Evolutionary conservation across 2,797 vertebrate species (phyloP), one percentile per base, ranked within the genome.

Genomic region (Sus cebifrons): DNA sequence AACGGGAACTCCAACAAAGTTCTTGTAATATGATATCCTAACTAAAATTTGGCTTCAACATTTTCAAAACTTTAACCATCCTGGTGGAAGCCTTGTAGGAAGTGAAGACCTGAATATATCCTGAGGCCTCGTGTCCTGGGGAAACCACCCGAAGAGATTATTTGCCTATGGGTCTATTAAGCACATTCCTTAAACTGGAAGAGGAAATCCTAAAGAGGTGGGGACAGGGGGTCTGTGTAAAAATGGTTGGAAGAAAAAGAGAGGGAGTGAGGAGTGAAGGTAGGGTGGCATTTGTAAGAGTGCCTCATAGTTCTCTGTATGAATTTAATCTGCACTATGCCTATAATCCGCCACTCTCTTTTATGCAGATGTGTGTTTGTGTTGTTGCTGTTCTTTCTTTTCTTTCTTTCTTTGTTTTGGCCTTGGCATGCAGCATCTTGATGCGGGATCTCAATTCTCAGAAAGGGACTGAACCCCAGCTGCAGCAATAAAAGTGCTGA

Each of bases 1-100:
- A 36, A 36, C 36, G 36, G 36, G 36, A 36, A 36, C 36, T 36
- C 36, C 36, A 36, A 40, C 0, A 60, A 67, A 60, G 20, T 65
- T 54, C 17, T 21, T 86, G 29, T 71, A 52, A 71, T 2, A 13
- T 60, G 12, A 6, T 71, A 21, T 6, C 6, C 14, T n/a, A 49
- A 20, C 36, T 64, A 85, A 79, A 86, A 86, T 77, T 32, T 58
- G 32, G 11, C 64, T 64, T 16, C 27, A 82, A 16, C 77, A 77
- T 83, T 89, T 94, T 82, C 78, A 58, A 82, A 77, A 73, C 56
- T 29, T 93, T 67, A 82, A 32, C 65, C 64, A 60, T 15, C 14
- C 18, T 86, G 60, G 15, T 70, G 27, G 79, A 75, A 75, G 92
- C 13, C 1, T 65, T 44, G n/a, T 1, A 18, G 70, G 75, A 90